phyloP scores from a whole-genome alignment of 2,797 vertebrate genomes.

The Eurystomus glaucurus region DNA sequence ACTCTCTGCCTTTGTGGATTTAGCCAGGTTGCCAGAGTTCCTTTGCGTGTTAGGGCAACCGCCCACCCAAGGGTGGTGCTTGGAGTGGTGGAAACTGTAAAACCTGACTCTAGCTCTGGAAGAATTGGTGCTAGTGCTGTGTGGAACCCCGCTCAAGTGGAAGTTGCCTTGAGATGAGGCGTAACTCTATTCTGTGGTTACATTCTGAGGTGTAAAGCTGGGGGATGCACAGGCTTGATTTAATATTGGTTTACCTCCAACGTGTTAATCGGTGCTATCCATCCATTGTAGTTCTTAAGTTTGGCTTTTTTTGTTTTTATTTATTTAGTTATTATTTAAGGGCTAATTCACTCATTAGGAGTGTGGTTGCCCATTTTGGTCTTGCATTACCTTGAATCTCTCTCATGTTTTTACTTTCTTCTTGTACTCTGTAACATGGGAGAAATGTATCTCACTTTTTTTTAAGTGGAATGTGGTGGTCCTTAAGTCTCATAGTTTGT shows the following conservation, averaged over 20 bases:
- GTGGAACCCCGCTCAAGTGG: rapidly evolving
- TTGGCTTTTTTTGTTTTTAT: not conserved
- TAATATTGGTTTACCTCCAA: not conserved
- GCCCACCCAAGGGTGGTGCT: rapidly evolving
- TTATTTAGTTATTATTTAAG: not conserved
- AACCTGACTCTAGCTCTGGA: not conserved
- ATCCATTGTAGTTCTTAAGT: rapidly evolving
- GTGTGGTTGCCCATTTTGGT: not conserved
- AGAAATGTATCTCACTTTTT: rapidly evolving
- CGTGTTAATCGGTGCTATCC: rapidly evolving
- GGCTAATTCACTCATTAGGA: rapidly evolving
- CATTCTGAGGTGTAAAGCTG: rapidly evolving
- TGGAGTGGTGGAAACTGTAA: not conserved
- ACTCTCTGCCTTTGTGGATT: not conserved
- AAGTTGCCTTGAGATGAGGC: not conserved
- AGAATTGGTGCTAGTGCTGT: not conserved
- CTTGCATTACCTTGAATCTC: not conserved
- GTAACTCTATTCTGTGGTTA: not conserved
- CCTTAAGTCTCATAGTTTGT: not conserved
- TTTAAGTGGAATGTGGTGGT: not conserved
- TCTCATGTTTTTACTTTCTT: not conserved
- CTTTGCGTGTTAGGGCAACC: not conserved
- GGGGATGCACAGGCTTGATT: not conserved
- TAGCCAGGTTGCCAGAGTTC: not conserved
- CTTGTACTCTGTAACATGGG: rapidly evolving